phyloP scores from a whole-genome alignment of 92 coral and sea anemone species.

The Pocillopora grandis region DNA sequence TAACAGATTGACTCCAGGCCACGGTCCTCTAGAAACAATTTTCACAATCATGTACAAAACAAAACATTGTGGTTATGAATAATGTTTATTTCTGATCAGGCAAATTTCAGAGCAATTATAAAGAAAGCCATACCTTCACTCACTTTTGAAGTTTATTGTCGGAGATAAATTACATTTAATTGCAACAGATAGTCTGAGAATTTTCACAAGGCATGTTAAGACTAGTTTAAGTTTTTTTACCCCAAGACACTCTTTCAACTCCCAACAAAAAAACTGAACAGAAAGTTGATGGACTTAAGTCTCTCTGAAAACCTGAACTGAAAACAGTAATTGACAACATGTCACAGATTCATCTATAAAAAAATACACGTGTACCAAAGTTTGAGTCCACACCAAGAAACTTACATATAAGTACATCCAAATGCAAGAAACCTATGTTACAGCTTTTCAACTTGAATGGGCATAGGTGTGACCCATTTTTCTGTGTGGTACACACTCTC shows the following conservation, averaged over 20 bases:
- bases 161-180: neutral
- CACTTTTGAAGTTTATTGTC: neutral
- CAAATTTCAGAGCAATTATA: neutral
- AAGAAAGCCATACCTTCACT: neutral
- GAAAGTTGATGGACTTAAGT: neutral
- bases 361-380: no score
- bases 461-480: slow-evolving; percentile 94
- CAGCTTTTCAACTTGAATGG: slow-evolving; percentile 79
- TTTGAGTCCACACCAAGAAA: neutral
- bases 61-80: neutral
- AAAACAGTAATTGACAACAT: neutral
- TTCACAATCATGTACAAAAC: neutral
- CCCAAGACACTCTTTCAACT: neutral
- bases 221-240: neutral
- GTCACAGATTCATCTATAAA: neutral
- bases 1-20: no score
- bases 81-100: neutral
- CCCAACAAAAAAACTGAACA: neutral
- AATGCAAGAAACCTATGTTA: neutral
- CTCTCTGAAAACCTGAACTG: neutral
- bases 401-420: neutral
- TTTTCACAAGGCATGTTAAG: no score
- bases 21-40: no score
- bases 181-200: neutral
- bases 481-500: slow-evolving; percentile 89